Conservation (phyloP, 2,797 vertebrate species). For the Borostomias antarcticus region DNA sequence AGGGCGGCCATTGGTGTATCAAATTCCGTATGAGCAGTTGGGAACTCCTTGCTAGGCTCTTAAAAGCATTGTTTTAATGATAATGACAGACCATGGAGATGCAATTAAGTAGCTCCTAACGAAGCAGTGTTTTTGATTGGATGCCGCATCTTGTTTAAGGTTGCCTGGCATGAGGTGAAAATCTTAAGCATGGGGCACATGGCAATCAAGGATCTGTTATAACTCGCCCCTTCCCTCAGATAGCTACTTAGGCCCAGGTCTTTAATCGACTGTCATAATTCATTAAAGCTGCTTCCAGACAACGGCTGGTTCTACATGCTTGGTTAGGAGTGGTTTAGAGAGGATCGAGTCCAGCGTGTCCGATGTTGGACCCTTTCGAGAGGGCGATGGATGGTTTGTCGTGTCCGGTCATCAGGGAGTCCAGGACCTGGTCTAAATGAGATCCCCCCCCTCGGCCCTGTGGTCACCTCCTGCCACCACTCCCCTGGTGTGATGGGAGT, state of each 20-base stretch:
- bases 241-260: not conserved
- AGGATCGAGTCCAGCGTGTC: not conserved
- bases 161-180: not conserved
- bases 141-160: not conserved
- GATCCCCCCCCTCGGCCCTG: not conserved
- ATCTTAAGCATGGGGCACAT: not conserved
- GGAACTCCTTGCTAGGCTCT: not conserved
- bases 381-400: not conserved
- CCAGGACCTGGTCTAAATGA: not conserved
- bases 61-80: conserved; percentile 10
- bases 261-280: not conserved
- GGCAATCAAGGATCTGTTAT: not conserved
- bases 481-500: not conserved
- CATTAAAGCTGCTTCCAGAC: conserved; percentile 11
- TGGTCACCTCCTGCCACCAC: not conserved
- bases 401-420: not conserved
- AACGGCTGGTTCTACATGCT: no score
- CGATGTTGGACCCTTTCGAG: conserved; percentile 1
- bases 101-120: not conserved
- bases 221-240: not conserved
- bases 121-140: not conserved
- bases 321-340: no score
- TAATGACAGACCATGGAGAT: not conserved
- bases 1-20: conserved; percentile 40
- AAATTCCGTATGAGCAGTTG: conserved; percentile 26